Evolutionary conservation across 2,888 invertebrate species (phyloP).

Genomic region (Trisateles emortualis): DNA sequence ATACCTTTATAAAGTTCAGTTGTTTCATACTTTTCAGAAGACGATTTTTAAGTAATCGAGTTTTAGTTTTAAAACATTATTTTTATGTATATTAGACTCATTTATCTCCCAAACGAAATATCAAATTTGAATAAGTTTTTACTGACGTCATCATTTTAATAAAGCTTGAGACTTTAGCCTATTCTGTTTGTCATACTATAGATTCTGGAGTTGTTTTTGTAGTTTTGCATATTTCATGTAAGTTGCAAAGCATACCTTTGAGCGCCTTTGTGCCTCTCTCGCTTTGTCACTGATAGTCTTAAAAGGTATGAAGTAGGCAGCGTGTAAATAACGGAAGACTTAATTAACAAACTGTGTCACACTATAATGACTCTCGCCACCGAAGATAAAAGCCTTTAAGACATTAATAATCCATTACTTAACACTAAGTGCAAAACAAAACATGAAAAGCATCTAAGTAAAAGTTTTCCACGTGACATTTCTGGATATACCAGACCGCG

Average conservation of each 20-base stretch:
- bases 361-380: conserved; percentile 4
- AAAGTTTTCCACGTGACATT: conserved; percentile 44
- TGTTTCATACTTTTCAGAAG: too few relatives aligned
- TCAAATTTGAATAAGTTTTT: background rate
- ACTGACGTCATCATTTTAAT: background rate
- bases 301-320: background rate
- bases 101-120: too few relatives aligned
- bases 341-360: conserved; percentile 18
- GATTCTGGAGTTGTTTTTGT: background rate
- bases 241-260: background rate
- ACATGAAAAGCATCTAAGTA: conserved; percentile 18
- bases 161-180: background rate
- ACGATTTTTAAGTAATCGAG: too few relatives aligned
- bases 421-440: conserved; percentile 31
- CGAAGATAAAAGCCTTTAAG: conserved; percentile 29
- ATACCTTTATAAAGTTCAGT: too few relatives aligned
- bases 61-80: too few relatives aligned
- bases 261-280: background rate
- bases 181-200: background rate
- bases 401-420: conserved; percentile 36
- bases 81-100: too few relatives aligned
- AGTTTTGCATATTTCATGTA: background rate
- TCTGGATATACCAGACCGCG: conserved; percentile 28
- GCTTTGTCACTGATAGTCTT: background rate
- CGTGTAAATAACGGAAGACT: background rate